Base-by-base conservation (phyloP, 2,797 vertebrate genomes). In the Clangula hyemalis region DNA sequence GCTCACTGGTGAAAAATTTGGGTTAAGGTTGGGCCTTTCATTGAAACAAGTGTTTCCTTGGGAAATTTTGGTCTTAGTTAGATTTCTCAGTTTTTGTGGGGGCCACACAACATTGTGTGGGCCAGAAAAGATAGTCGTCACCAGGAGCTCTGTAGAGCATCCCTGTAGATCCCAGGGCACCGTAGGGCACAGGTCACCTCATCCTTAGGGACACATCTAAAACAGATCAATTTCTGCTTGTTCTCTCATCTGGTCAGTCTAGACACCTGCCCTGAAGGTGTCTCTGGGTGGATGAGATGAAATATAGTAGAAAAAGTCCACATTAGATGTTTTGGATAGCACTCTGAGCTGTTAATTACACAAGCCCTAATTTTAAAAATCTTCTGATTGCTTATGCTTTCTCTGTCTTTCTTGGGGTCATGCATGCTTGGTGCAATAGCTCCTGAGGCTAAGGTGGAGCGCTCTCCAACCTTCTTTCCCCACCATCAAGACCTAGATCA, bases 101-200 rank as follows among this genome's bases (percentile, higher is more conserved):
- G 41, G 7, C 41, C 41, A 17, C 41, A 43, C 56, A 21, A 18
- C 1, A 2, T 2, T 47, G 4, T 32, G 7, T 11, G 7, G 9
- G 27, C 43, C 7, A 64, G 11, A 41, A 45, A 58, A 64, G 27
- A 7, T 54, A 19, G 15, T 45, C 18, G 3, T 38, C 32, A 32
- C 24, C 56, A n/a, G 36, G 24, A 90, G 28, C 27, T n/a, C 8
- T 16, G 27, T 76, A 34, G 13, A 75, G 21, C 54, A 77, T 39
- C 36, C 17, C 8, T 60, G 38, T 27, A 21, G 49, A 68, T 53
- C 36, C 2, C 24, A 53, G 56, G 38, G 41, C 20, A 45, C 30
- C 3, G 25, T 25, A 64, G 34, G n/a, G 24, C 45, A 32, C 3
- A 18, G 25, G 25, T 73, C n/a, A 24, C 30, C 56, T 38, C 39